Evolutionary conservation across 2,797 vertebrate species (phyloP).

Genomic region (Cynopterus sphinx): DNA sequence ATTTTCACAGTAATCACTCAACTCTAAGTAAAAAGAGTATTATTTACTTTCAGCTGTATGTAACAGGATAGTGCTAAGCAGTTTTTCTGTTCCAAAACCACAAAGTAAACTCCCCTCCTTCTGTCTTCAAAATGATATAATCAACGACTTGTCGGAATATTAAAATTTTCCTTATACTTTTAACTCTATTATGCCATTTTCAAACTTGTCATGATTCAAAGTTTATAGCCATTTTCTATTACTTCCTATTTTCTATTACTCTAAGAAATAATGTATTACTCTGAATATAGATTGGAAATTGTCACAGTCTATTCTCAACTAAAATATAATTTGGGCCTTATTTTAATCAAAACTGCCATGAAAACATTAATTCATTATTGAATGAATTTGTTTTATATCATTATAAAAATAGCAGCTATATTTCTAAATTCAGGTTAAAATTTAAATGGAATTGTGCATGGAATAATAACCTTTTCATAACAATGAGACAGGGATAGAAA

Average conservation of each 20-base stretch:
- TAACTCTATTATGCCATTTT: not conserved
- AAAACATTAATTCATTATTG: not conserved
- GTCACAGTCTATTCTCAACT: not conserved
- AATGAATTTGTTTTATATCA: not conserved
- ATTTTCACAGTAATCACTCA: not conserved
- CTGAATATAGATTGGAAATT: not conserved
- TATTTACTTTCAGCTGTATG: not conserved
- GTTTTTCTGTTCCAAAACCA: not conserved
- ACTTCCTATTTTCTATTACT: not conserved
- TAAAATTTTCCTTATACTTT: not conserved
- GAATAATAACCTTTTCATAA: not conserved
- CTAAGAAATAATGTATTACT: not conserved
- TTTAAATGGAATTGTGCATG: not conserved
- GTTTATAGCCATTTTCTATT: not conserved
- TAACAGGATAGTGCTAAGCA: not conserved
- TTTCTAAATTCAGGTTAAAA: not conserved
- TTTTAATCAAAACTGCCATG: not conserved
- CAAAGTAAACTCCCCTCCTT: not conserved
- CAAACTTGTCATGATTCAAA: not conserved
- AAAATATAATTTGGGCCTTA: not conserved
- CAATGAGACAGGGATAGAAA: not conserved
- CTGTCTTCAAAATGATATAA: not conserved
- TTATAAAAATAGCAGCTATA: not conserved
- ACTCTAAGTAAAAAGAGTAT: not conserved
- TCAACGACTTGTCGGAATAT: not conserved